A percentile compares a stretch with the other conserved stretches of the same genome.
phyloP scores from a whole-genome alignment of 2,888 invertebrate species.

The Junonia oenone region DNA sequence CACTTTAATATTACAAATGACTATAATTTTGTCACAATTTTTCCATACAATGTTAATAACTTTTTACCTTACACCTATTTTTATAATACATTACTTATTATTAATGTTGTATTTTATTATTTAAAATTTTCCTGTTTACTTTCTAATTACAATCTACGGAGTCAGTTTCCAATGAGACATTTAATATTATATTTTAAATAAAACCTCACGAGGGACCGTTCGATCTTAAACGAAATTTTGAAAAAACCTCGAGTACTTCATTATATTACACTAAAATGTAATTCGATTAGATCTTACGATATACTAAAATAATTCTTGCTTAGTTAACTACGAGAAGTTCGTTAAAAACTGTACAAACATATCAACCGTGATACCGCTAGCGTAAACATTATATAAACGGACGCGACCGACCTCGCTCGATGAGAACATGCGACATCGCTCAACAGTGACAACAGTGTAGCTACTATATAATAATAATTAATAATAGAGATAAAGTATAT shows the following conservation, averaged over 20 bases:
- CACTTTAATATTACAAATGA: constrained; percentile 79
- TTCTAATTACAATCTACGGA: constrained; percentile 72
- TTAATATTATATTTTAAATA: constrained; percentile 46
- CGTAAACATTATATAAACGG: constrained; percentile 48
- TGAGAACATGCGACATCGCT: constrained; percentile 47
- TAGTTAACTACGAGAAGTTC: constrained; percentile 72
- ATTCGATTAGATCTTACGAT: constrained; percentile 78
- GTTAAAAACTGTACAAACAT: constrained; percentile 78
- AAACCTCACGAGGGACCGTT: constrained; percentile 57
- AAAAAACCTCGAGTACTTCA: constrained; percentile 62
- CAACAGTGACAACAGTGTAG: constrained; percentile 45
- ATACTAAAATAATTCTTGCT: constrained; percentile 77
- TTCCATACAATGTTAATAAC: constrained; percentile 81
- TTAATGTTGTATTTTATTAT: constrained; percentile 73
- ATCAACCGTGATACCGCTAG: constrained; percentile 58
- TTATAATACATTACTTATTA: constrained; percentile 79
- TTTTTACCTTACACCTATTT: constrained; percentile 73
- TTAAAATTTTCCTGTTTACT: constrained; percentile 76
- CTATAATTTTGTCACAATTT: constrained; percentile 81
- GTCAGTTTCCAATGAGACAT: constrained; percentile 62
- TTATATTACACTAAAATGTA: constrained; percentile 73
- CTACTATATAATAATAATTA: constrained; percentile 36
- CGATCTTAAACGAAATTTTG: constrained; percentile 61
- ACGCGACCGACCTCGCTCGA: constrained; percentile 41
- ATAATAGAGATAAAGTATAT: constrained; percentile 48